Evolutionary conservation across 2,888 invertebrate species (phyloP), one percentile per base, ranked within the genome.

Genomic region (Atrina japonica): DNA sequence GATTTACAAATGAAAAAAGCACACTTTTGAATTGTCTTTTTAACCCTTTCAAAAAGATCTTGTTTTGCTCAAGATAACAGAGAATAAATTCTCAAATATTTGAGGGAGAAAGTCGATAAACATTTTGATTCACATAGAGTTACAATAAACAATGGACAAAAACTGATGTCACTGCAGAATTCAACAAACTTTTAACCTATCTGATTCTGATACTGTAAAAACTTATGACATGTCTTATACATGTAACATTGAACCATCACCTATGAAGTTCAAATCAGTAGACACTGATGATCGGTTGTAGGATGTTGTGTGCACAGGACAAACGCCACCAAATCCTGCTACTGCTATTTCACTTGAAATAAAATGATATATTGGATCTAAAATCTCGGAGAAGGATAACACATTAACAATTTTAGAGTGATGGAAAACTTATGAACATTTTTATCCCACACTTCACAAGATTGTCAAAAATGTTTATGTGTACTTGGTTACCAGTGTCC

Each of bases 391-490:
- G 25, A 29, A n/a, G 6, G 59, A 43, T 25, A 18, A 29, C 3
- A 41, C 18, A 40, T 41, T 53, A 41, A 64, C 52, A 9, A 53
- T 64, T 9, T 18, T 64, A 2, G 53, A 52, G 27, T 64, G 64
- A 53, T 64, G 64, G 64, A 40, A 52, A 27, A 18, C 3, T 14
- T n/a, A 64, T 43, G 64, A 52, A n/a, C 7, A 23, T 25, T 29
- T 64, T n/a, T 64, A 29, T 23, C 64, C 64, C 3, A 27, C 53
- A 18, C 7, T 64, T 11, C 9, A 9, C 16, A 35, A 21, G 5
- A 18, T 64, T 23, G 64, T 53, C 11, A 64, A 49, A 64, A 64
- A 35, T 49, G 21, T 9, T 52, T 64, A 27, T 40, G n/a, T 9
- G 23, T 64, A 1, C 64, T 53, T 9, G 64, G n/a, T n/a, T n/a